phyloP scores from a whole-genome alignment of 1,140 invertebrate genomes.

The Heliconius himera region DNA sequence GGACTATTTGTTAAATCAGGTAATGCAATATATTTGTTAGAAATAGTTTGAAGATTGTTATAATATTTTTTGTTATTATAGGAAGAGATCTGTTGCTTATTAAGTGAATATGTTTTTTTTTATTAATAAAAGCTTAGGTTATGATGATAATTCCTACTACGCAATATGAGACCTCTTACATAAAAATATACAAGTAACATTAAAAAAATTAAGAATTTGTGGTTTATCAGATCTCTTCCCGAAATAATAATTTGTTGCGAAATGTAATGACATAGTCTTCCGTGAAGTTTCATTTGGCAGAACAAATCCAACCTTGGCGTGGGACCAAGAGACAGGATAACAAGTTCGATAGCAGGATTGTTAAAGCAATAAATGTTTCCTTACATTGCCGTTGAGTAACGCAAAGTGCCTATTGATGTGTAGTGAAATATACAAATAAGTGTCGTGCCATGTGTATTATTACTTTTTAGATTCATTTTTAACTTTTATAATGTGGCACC shows the following conservation, averaged over 20 bases:
- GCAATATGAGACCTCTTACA: neutral
- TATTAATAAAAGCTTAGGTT: neutral
- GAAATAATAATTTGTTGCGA: neutral
- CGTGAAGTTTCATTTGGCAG: slow-evolving; percentile 16
- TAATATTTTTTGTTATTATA: slow-evolving; percentile 7
- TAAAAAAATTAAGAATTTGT: neutral
- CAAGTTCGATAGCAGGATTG: slow-evolving; percentile 19
- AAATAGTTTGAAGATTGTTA: slow-evolving; percentile 24
- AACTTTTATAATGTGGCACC: slow-evolving; percentile 28
- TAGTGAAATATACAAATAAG: slow-evolving; percentile 54
- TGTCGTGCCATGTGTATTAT: slow-evolving; percentile 57
- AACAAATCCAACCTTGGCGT: slow-evolving; percentile 42
- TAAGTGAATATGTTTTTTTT: neutral
- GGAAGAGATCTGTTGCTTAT: neutral
- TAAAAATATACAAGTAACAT: neutral
- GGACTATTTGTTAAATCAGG: slow-evolving; percentile 21
- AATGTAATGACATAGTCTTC: slow-evolving; percentile 24
- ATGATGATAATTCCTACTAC: neutral
- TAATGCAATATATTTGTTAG: slow-evolving; percentile 18
- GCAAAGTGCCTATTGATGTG: slow-evolving; percentile 69
- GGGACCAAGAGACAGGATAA: slow-evolving; percentile 44
- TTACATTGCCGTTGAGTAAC: slow-evolving; percentile 47
- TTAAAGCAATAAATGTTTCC: slow-evolving; percentile 53
- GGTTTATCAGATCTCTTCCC: neutral
- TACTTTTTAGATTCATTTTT: slow-evolving; percentile 21